Evolutionary conservation across 2,888 invertebrate genomes (phyloP).

Genomic region (Sminthurinus aureus): DNA sequence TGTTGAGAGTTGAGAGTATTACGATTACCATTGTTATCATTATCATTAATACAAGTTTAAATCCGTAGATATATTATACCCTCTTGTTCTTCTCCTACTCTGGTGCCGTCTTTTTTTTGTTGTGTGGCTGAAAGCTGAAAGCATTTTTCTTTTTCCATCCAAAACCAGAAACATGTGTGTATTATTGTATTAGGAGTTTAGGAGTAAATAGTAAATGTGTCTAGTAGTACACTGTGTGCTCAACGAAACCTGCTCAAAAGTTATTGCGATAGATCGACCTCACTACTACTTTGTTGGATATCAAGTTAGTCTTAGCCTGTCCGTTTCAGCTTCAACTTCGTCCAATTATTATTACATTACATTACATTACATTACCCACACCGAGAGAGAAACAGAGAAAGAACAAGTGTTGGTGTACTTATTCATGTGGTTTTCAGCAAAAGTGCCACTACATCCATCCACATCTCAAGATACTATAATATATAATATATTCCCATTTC

Average conservation of each 20-base stretch:
- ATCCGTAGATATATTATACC: slow-evolving; percentile 31
- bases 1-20: slow-evolving; percentile 23
- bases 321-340: slow-evolving; percentile 41
- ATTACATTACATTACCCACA: neutral
- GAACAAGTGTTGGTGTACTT: neutral
- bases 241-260: slow-evolving; percentile 41
- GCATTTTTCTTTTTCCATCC: slow-evolving; percentile 39
- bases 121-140: slow-evolving; percentile 15
- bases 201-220: neutral
- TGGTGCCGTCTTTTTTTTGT: neutral
- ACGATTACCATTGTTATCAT: too few relatives aligned
- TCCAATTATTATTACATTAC: slow-evolving; percentile 12
- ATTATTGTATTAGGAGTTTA: neutral
- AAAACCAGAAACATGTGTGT: slow-evolving; percentile 16
- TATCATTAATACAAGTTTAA: slow-evolving; percentile 26
- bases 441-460: neutral
- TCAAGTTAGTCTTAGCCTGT: slow-evolving; percentile 36
- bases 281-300: slow-evolving; percentile 20
- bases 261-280: slow-evolving; percentile 36
- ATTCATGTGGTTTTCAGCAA: neutral
- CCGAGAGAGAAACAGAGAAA: too few relatives aligned
- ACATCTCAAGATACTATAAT: neutral
- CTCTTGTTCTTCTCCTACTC: slow-evolving; percentile 16
- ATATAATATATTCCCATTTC: neutral
- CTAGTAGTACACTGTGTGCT: slow-evolving; percentile 20